phyloP scores from a whole-genome alignment of 35 echinoderm and acorn worm genomes.

The Patiria miniata region DNA sequence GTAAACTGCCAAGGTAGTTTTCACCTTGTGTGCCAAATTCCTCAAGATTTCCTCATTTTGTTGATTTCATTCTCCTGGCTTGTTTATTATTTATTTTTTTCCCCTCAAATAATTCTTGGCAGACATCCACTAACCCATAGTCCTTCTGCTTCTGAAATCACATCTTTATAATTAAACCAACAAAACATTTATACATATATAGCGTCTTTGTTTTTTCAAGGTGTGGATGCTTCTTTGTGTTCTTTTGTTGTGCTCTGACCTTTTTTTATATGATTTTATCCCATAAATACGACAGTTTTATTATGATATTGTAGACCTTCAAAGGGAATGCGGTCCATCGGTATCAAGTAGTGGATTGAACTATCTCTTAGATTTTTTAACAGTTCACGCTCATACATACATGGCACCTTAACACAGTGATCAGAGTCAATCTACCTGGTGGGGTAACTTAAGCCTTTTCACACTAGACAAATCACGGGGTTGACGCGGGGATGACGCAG shows the following conservation, averaged over 20 bases:
- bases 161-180: not conserved
- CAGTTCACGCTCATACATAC: not conserved
- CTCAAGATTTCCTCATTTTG: not conserved
- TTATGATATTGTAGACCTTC: slow-evolving; percentile 4
- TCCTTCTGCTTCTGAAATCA: not conserved
- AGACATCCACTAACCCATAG: slow-evolving; percentile 24
- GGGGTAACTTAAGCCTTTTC: too few species aligned
- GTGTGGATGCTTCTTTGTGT: slow-evolving; percentile 24
- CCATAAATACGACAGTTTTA: not conserved
- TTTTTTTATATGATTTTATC: not conserved
- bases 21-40: not conserved
- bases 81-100: not conserved
- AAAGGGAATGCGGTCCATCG: not conserved
- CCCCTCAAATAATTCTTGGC: not conserved
- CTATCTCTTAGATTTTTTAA: not conserved
- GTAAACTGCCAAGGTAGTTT: not conserved
- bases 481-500: too few species aligned
- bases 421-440: too few species aligned
- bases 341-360: not conserved
- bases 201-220: slow-evolving; percentile 13
- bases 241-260: slow-evolving; percentile 11
- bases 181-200: not conserved
- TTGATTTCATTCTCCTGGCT: slow-evolving; percentile 1
- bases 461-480: too few species aligned
- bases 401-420: not conserved